A percentile compares a stretch with the other conserved stretches of the same genome.
phyloP scores from a whole-genome alignment of 2,797 vertebrate genomes.

The Odontamblyopus rebecca region DNA sequence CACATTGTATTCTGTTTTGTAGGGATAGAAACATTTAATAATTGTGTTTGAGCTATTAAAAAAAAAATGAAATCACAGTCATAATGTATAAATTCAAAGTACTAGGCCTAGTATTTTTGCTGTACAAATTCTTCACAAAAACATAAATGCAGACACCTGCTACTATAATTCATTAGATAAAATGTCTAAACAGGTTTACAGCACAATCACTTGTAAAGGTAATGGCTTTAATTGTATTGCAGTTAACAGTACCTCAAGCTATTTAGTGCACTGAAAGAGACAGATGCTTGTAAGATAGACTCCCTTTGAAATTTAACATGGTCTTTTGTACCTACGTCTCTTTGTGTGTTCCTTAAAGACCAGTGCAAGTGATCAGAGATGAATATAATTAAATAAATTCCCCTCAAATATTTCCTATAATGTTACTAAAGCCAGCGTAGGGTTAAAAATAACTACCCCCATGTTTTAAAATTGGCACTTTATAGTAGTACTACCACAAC shows the following conservation, averaged over 20 bases:
- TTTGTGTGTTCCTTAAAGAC: constrained; percentile 11
- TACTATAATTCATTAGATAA: constrained; percentile 28
- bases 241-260: neutral
- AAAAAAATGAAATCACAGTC: too few relatives aligned
- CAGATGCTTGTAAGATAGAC: neutral
- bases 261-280: neutral
- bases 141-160: constrained; percentile 33
- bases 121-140: neutral
- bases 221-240: neutral
- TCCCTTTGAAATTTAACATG: constrained; percentile 23
- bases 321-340: constrained; percentile 35
- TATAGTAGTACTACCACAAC: neutral
- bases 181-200: constrained; percentile 6
- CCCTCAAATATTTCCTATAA: neutral
- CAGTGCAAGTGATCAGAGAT: neutral
- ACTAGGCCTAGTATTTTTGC: neutral
- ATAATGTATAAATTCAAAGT: neutral
- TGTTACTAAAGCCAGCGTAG: neutral
- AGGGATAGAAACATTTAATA: neutral
- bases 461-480: neutral
- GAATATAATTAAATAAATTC: neutral
- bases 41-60: too few relatives aligned
- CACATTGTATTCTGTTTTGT: neutral
- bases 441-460: neutral
- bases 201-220: neutral